Conservation (phyloP, 92 coral and sea anemone species). For the Galaxea fascicularis region DNA sequence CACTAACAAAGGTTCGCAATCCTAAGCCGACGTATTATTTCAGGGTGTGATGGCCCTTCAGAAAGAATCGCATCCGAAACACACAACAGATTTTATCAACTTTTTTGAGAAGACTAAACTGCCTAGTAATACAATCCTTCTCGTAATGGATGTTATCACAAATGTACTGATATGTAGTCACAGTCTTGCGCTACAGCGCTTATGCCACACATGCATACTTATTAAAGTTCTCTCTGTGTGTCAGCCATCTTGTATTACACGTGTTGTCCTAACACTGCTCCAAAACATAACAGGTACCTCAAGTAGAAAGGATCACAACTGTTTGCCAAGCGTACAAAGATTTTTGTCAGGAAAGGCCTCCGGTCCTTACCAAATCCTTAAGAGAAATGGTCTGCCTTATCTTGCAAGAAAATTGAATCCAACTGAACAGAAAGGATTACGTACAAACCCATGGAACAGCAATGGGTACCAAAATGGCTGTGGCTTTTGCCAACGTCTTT, state of each 20-base stretch:
- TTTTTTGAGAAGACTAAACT: no score
- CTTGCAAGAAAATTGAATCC: no score
- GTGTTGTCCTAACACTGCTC: no score
- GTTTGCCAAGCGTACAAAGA: neutral
- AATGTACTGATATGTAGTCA: no score
- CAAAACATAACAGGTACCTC: no score
- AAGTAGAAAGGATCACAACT: no score
- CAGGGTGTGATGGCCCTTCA: conserved; percentile 32
- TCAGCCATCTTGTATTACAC: no score
- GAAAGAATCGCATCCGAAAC: conserved; percentile 11
- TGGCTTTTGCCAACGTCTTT: neutral
- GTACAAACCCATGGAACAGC: neutral
- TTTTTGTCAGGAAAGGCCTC: neutral
- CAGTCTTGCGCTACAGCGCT: no score
- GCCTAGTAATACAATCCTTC: neutral
- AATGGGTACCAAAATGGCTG: conserved; percentile 6
- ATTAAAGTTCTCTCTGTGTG: no score
- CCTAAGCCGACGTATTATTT: conserved; percentile 15
- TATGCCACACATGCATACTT: no score
- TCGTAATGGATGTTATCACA: no score
- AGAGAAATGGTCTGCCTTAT: neutral
- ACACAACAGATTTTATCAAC: neutral
- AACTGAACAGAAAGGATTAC: neutral
- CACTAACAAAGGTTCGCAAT: conserved; percentile 47
- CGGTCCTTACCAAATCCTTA: neutral